A percentile compares a stretch with the other conserved stretches of the same genome.
Conservation (phyloP, 2,113 vertebrate genomes). For the Henicopernis longicauda region DNA sequence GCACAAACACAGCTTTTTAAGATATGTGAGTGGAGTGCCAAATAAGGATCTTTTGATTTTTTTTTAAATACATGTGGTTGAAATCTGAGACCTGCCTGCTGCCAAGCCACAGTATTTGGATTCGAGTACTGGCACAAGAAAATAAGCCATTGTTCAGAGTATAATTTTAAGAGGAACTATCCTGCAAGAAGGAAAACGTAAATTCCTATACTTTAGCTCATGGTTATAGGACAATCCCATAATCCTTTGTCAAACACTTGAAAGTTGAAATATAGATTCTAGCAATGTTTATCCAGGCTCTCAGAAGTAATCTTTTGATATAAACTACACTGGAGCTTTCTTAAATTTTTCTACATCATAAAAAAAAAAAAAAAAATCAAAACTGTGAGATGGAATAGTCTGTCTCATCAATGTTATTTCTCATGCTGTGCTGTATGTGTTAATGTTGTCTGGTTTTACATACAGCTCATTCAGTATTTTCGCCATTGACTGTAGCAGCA, state of each 20-base stretch:
- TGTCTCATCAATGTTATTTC: neutral
- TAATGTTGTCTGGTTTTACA: neutral
- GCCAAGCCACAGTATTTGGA: constrained; percentile 89
- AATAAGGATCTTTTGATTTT: constrained; percentile 87
- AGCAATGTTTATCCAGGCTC: constrained; percentile 37
- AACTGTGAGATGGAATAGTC: neutral
- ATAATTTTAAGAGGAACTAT: constrained; percentile 71
- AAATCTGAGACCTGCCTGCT: constrained; percentile 85
- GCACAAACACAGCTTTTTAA: constrained; percentile 80
- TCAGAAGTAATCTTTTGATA: constrained; percentile 21
- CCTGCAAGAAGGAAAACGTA: constrained; percentile 61
- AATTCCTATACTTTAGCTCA: constrained; percentile 63
- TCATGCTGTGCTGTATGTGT: neutral
- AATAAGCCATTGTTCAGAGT: constrained; percentile 86
- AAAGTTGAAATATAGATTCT: constrained; percentile 32
- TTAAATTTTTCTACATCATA: neutral
- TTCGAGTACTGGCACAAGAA: constrained; percentile 82
- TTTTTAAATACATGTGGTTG: constrained; percentile 94
- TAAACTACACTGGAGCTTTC: neutral
- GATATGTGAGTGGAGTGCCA: constrained; percentile 83
- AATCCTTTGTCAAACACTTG: constrained; percentile 61
- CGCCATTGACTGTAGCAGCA: neutral
- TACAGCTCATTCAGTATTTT: neutral
- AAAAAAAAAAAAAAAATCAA: neutral
- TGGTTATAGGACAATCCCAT: constrained; percentile 54